Evolutionary conservation across 2,888 invertebrate species (phyloP).

Genomic region (Coecobrya sp.): DNA sequence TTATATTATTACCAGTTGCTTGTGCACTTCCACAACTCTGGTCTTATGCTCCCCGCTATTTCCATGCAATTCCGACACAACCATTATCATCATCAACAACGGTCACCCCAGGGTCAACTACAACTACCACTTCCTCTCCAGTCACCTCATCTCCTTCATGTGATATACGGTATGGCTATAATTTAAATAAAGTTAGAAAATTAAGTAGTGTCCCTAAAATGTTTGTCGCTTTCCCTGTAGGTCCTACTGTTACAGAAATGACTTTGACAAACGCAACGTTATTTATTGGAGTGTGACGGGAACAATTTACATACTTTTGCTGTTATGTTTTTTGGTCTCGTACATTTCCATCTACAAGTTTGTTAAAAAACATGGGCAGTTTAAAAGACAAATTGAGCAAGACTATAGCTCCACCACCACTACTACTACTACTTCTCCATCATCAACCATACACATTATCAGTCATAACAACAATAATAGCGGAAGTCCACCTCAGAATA

Average conservation of each 20-base stretch:
- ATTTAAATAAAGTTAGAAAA: too few relatives aligned
- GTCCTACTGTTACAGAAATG: constrained; percentile 72
- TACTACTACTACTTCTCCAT: not conserved
- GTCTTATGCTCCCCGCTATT: constrained; percentile 72
- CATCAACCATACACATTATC: not conserved
- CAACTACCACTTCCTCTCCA: not conserved
- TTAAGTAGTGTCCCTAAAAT: too few relatives aligned
- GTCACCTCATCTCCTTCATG: constrained; percentile 62
- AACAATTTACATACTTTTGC: constrained; percentile 60
- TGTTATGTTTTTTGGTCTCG: constrained; percentile 80
- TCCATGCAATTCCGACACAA: constrained; percentile 14
- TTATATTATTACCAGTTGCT: constrained; percentile 50
- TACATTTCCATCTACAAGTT: constrained; percentile 84
- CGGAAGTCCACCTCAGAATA: not conserved
- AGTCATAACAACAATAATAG: not conserved
- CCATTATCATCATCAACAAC: not conserved
- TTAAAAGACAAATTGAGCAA: constrained; percentile 2
- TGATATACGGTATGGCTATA: constrained; percentile 72
- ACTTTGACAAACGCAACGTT: constrained; percentile 71
- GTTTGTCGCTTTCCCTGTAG: too few relatives aligned
- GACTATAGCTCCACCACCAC: not conserved
- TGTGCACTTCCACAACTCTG: constrained; percentile 76
- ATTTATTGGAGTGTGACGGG: constrained; percentile 80
- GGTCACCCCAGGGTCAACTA: not conserved
- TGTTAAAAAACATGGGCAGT: constrained; percentile 78